Evolutionary conservation across 2,888 invertebrate species (phyloP), one percentile per base, ranked within the genome.

Genomic region (Apamea sordens): DNA sequence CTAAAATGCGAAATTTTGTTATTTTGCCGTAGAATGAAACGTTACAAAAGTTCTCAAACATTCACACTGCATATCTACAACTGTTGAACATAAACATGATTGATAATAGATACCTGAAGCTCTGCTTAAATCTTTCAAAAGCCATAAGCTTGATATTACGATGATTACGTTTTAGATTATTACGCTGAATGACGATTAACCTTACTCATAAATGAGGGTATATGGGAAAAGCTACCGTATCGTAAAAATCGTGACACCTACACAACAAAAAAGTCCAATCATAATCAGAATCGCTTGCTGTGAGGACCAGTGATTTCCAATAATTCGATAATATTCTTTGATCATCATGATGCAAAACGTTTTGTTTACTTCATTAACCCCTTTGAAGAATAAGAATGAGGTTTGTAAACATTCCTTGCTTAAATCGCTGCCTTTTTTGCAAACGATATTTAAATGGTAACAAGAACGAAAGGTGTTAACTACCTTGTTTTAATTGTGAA

Each of bases 311-410:
- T 88, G 80, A 74, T 71, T 83, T 59, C n/a, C 13, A 67, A 65
- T 71, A 50, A 63, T 59, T 61, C 24, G 7, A 79, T n/a, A 73
- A 78, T n/a, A 75, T 44, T 47, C 47, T 69, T 61, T 77, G 5
- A 65, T 73, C 72, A 92, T 85, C 86, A 95, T 95, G 95, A 91
- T 95, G 82, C 92, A 93, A 81, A 93, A 93, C 71, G 77, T 93
- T 71, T 87, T 94, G 61, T 87, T 93, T 84, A 89, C 92, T 28
- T 77, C 88, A 21, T 83, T 95, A 41, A 91, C 94, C 70, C 91
- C 94, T 24, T 89, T 95, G 59, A 88, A 90, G 70, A 87, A 89
- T 70, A 93, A 88, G 67, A 90, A 93, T 82, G 94, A 95, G 93
- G 95, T 95, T 92, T 21, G 32, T 32, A 59, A 53, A n/a, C 28